Evolutionary conservation across 2,888 invertebrate species (phyloP).

Genomic region (Belgica antarctica): DNA sequence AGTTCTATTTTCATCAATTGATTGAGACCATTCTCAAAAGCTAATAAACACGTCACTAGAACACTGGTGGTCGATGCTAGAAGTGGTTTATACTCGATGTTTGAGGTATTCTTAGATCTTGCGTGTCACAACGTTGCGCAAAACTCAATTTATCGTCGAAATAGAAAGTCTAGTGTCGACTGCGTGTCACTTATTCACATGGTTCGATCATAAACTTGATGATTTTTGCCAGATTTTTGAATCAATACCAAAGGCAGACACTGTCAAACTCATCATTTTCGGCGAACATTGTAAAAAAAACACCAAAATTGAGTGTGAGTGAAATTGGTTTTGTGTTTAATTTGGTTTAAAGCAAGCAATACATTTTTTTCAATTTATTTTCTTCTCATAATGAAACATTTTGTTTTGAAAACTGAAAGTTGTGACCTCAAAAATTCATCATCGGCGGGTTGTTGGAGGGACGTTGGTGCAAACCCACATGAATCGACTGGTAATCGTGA

Average conservation of each 20-base stretch:
- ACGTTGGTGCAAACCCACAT: background rate
- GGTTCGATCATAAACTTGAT: no score
- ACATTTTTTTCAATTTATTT: background rate
- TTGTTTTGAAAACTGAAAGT: conserved; percentile 38
- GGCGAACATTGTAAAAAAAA: no score
- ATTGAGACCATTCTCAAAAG: background rate
- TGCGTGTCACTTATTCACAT: no score
- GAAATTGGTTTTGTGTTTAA: conserved; percentile 23
- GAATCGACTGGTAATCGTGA: background rate
- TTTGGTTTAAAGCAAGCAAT: background rate
- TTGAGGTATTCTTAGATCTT: no score
- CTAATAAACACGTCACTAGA: no score
- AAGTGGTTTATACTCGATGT: no score
- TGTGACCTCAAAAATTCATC: conserved; percentile 38
- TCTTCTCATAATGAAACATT: background rate
- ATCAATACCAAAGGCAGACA: no score
- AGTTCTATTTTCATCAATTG: conserved; percentile 11
- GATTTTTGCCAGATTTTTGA: no score
- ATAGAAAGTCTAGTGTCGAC: no score
- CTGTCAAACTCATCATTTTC: no score
- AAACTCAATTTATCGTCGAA: background rate
- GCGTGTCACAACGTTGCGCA: no score
- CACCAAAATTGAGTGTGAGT: conserved; percentile 9
- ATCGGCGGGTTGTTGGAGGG: background rate
- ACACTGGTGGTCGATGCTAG: no score